phyloP scores from a whole-genome alignment of 2,888 invertebrate species.

The Dexiosoma caninum region DNA sequence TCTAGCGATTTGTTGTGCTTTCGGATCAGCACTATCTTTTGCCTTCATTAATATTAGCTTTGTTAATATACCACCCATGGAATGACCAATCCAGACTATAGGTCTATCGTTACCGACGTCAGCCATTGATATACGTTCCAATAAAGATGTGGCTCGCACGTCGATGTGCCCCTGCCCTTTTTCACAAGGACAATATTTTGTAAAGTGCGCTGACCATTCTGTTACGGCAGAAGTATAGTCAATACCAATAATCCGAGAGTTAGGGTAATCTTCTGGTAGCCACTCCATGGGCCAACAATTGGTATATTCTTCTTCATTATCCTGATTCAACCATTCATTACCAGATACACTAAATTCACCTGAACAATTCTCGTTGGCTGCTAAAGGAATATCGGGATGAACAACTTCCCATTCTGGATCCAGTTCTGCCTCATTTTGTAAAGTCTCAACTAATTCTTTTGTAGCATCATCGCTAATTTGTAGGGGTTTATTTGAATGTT shows the following conservation, averaged over 20 bases:
- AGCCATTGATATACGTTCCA: conserved; percentile 83
- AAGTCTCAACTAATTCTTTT: conserved; percentile 76
- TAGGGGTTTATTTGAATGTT: conserved; percentile 67
- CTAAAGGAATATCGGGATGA: conserved; percentile 76
- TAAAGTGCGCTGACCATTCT: conserved; percentile 85
- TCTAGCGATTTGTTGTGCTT: conserved; percentile 80
- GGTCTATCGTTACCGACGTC: conserved; percentile 88
- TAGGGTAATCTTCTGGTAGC: conserved; percentile 88
- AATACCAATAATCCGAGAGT: conserved; percentile 86
- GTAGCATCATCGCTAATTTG: conserved; percentile 77
- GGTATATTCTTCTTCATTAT: conserved; percentile 79
- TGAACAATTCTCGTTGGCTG: conserved; percentile 70
- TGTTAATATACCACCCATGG: conserved; percentile 96
- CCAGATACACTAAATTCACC: conserved; percentile 79
- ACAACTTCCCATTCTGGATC: conserved; percentile 78
- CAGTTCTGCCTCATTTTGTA: conserved; percentile 73
- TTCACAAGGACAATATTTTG: conserved; percentile 77
- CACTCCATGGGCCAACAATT: conserved; percentile 97
- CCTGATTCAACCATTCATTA: conserved; percentile 75
- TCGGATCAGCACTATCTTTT: conserved; percentile 79
- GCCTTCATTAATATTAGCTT: conserved; percentile 89
- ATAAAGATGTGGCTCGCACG: conserved; percentile 83
- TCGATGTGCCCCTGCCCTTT: conserved; percentile 82
- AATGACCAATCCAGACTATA: conserved; percentile 94
- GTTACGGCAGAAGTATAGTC: conserved; percentile 93